phyloP scores from a whole-genome alignment of 2,888 invertebrate genomes.

The Lucinisca nassula region DNA sequence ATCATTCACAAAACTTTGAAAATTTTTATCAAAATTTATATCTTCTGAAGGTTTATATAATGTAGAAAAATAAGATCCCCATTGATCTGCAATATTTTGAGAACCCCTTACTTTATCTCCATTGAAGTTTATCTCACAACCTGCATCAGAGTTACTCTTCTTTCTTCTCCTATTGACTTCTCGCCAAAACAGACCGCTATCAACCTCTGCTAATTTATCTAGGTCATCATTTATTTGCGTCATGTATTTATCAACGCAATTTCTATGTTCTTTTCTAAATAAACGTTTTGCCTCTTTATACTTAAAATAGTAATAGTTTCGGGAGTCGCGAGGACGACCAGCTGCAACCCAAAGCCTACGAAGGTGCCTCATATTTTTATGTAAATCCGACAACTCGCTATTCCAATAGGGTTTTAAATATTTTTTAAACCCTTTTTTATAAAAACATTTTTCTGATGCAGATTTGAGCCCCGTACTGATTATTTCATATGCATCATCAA shows the following conservation, averaged over 20 bases:
- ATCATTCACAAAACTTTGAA: too few relatives aligned
- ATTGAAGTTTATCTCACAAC: too few relatives aligned
- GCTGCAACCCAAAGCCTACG: neutral
- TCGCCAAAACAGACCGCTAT: too few relatives aligned
- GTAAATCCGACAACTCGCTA: neutral
- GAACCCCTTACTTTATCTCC: too few relatives aligned
- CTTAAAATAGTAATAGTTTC: neutral
- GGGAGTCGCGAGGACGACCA: neutral
- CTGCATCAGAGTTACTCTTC: too few relatives aligned
- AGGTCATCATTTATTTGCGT: too few relatives aligned
- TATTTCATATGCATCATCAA: neutral
- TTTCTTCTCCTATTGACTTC: too few relatives aligned
- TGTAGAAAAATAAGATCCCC: too few relatives aligned
- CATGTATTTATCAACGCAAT: neutral
- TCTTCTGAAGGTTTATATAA: too few relatives aligned
- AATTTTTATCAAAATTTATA: too few relatives aligned
- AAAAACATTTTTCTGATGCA: neutral
- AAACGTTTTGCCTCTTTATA: neutral
- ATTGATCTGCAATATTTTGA: too few relatives aligned
- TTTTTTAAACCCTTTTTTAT: neutral
- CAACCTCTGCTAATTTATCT: too few relatives aligned
- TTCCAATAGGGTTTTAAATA: neutral
- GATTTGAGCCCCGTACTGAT: neutral
- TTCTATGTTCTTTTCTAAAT: neutral
- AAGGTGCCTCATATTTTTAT: neutral